These are phyloP conservation scores for Parnassius glacialis DNA, from an alignment of 2,888 invertebrate genomes.

Conservation along the genomic window DNA sequence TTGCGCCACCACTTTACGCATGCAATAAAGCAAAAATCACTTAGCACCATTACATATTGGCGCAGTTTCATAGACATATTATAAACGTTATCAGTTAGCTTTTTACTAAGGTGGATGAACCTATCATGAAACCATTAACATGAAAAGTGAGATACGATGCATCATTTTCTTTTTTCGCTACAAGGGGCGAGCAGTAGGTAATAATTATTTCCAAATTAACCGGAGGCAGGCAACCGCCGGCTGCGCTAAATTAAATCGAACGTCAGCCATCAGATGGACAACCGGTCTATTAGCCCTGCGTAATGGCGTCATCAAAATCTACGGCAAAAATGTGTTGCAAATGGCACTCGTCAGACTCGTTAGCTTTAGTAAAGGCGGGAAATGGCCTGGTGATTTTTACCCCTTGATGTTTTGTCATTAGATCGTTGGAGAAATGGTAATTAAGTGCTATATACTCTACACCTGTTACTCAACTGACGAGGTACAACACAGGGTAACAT, in stretches of 20 bases:
- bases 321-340: conserved; percentile 72
- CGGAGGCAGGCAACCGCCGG: conserved; percentile 57
- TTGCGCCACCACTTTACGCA: too few species aligned
- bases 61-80: neutral
- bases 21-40: too few species aligned
- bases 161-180: conserved; percentile 42
- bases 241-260: conserved; percentile 75
- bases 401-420: conserved; percentile 29
- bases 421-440: conserved; percentile 14
- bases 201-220: conserved; percentile 77
- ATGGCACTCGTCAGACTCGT: conserved; percentile 46
- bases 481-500: too few species aligned
- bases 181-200: conserved; percentile 52
- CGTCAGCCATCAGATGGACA: conserved; percentile 57
- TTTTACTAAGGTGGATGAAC: conserved; percentile 13
- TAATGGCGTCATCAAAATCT: conserved; percentile 70
- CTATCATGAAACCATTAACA: conserved; percentile 41
- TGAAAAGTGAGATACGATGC: conserved; percentile 30
- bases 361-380: conserved; percentile 37
- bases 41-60: neutral
- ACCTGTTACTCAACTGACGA: too few species aligned
- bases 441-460: conserved; percentile 6
- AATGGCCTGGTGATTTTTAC: conserved; percentile 32
- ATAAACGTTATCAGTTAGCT: conserved; percentile 3
- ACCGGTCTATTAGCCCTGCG: conserved; percentile 59